phyloP scores from a whole-genome alignment of 2,888 invertebrate species.

The Tillus elongatus region DNA sequence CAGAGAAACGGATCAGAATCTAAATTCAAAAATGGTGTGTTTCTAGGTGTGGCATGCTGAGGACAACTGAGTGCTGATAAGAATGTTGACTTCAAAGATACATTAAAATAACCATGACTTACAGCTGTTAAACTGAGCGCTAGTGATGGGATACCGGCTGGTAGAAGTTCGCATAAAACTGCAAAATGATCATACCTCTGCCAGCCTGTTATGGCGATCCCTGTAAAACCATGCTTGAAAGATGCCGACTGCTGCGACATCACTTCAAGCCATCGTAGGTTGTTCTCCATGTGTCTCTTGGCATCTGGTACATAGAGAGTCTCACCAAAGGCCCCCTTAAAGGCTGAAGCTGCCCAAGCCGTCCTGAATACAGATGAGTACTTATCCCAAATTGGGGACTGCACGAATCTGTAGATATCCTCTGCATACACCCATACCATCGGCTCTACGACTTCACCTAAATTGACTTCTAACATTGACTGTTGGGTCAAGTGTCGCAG shows the following conservation, averaged over 20 bases:
- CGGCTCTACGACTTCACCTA: slow-evolving; percentile 62
- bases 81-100: slow-evolving; percentile 42
- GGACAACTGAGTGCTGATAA: slow-evolving; percentile 49
- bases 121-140: slow-evolving; percentile 52
- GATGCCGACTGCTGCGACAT: slow-evolving; percentile 51
- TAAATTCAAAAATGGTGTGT: slow-evolving; percentile 46
- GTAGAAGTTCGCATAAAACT: slow-evolving; percentile 57
- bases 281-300: slow-evolving; percentile 60
- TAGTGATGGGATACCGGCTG: slow-evolving; percentile 56
- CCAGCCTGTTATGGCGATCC: slow-evolving; percentile 52
- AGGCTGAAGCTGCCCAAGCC: slow-evolving; percentile 67
- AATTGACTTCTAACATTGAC: slow-evolving; percentile 50
- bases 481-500: slow-evolving; percentile 54
- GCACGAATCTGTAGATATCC: slow-evolving; percentile 51
- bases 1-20: slow-evolving; percentile 54
- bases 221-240: slow-evolving; percentile 46
- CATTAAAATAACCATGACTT: slow-evolving; percentile 52
- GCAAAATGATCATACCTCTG: slow-evolving; percentile 63
- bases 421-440: slow-evolving; percentile 77
- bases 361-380: slow-evolving; percentile 57
- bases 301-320: slow-evolving; percentile 58
- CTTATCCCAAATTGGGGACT: slow-evolving; percentile 53
- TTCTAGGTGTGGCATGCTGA: slow-evolving; percentile 28
- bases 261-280: slow-evolving; percentile 58
- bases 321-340: slow-evolving; percentile 68